Evolutionary conservation across 2,113 vertebrate species (phyloP).

Genomic region (Rhinolophus sinicus): DNA sequence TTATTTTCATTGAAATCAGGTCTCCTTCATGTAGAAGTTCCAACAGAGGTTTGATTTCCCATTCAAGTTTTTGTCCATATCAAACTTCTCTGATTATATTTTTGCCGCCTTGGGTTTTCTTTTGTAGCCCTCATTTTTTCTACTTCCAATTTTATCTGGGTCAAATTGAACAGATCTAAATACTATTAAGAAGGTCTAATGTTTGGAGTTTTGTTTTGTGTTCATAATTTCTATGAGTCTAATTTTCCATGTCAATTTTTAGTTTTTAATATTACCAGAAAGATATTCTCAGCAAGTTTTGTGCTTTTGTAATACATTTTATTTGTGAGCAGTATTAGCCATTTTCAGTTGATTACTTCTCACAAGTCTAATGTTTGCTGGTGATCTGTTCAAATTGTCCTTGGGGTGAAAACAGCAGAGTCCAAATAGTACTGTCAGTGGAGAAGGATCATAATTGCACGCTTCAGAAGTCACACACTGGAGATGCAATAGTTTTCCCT

Average conservation of each 20-base stretch:
- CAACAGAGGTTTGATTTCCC: background rate
- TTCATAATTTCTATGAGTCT: constrained; percentile 5
- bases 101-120: background rate
- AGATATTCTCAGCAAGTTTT: background rate
- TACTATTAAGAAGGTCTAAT: background rate
- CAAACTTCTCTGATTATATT: background rate
- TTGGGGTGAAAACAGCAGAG: background rate
- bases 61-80: background rate
- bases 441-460: background rate
- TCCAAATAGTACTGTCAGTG: background rate
- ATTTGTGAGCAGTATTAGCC: background rate
- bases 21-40: background rate
- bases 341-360: background rate
- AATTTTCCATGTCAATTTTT: background rate
- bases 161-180: background rate
- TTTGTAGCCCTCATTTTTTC: background rate
- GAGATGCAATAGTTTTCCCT: background rate
- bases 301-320: background rate
- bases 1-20: constrained; percentile 3
- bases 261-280: background rate
- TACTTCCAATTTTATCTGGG: background rate
- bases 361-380: background rate
- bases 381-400: constrained; percentile 27
- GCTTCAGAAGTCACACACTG: background rate
- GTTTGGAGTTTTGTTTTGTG: constrained; percentile 16